Evolutionary conservation across 2,888 invertebrate genomes (phyloP), one percentile per base, ranked within the genome.

Genomic region (Diarsia brunnea): DNA sequence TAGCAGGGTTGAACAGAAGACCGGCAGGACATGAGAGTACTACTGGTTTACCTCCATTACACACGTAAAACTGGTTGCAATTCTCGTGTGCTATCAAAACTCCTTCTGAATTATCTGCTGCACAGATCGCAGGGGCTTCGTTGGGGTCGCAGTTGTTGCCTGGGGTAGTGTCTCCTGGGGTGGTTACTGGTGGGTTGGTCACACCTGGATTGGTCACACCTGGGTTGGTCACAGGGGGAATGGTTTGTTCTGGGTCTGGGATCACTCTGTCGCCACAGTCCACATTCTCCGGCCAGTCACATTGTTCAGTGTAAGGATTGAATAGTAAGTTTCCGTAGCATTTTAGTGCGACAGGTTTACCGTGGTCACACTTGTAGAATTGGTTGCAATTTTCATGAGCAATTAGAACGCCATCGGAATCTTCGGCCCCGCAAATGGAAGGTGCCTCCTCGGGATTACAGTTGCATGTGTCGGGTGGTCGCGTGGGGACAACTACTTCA

Each of bases 361-460:
- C 91, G 11, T 81, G 53, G 12, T 11, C 79, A n/a, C 93, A 93
- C 19, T 84, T 85, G 75, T 92, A 93, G 78, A 91, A 93, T 64
- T 91, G 82, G 55, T 92, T 90, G 73, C 93, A 93, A 64, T 90
- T 89, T 75, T 92, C 91, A 53, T 92, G 89, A 3, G 91, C 91
- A 0, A 92, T 78, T 0, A 92, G 66, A 12, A 85, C 53, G 0
- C 91, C 90, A 0, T 88, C 86, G 0, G 92, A 90, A 16, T 79
- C 84, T 1, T 84, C 79, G 24, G 82, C 80, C 7, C 89, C 89
- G 43, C 93, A 93, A 47, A 91, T 90, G 0, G 74, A 69, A 5
- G 88, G 88, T 0, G 92, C 92, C 75, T 91, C 84, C 1, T 68
- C 83, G 0, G 91, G 91, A 16, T 74, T 71, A 14, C 75, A 67